These are phyloP conservation scores for Ips nitidus DNA, from an alignment of 1,140 invertebrate genomes.

Conservation along the genomic window DNA sequence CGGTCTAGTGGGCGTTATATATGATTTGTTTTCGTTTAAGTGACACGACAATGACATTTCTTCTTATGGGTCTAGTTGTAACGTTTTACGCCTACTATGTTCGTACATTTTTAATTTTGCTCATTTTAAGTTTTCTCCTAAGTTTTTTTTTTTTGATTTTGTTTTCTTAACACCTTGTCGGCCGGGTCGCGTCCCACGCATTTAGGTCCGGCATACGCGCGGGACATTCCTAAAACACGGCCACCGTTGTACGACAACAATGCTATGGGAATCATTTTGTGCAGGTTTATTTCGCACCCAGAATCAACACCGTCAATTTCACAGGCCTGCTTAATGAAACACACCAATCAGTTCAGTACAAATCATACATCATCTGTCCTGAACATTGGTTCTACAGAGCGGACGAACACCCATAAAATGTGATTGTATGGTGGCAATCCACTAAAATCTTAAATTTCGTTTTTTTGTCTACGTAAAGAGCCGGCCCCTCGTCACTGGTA, in stretches of 20 bases:
- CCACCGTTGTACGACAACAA: constrained; percentile 29
- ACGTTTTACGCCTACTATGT: background rate
- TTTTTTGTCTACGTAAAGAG: background rate
- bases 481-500: constrained; percentile 3
- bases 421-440: background rate
- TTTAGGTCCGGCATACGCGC: constrained; percentile 13
- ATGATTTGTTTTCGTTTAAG: constrained; percentile 1
- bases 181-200: constrained; percentile 10
- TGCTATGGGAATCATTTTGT: constrained; percentile 1
- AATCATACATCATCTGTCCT: background rate
- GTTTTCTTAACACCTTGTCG: constrained; percentile 11
- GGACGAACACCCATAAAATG: background rate
- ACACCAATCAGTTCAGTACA: background rate
- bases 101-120: constrained; percentile 5
- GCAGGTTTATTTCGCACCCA: background rate
- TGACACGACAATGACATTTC: constrained; percentile 6
- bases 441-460: background rate
- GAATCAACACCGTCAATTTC: background rate
- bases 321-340: background rate
- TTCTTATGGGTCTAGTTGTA: background rate
- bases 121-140: background rate
- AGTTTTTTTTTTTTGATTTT: constrained; percentile 15
- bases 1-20: background rate
- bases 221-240: constrained; percentile 22
- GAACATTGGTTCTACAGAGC: background rate